phyloP scores from a whole-genome alignment of 53 echinoderm and acorn worm genomes.

The Antedon mediterranea region DNA sequence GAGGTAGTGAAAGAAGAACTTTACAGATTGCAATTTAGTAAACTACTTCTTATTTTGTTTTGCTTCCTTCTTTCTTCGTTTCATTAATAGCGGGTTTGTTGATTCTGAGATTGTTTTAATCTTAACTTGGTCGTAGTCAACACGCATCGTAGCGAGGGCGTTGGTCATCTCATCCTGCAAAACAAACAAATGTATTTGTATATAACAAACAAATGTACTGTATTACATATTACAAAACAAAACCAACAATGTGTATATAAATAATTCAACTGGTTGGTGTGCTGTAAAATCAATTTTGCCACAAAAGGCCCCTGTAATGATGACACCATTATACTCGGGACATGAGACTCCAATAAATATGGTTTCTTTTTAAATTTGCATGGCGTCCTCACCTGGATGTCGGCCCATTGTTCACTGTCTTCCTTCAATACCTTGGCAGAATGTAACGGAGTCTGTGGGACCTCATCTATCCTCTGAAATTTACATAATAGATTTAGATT shows the following conservation, averaged over 20 bases:
- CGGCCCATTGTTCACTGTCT: constrained; percentile 86
- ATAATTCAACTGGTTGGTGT: too few species aligned
- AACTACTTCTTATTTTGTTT: background rate
- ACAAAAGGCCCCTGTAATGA: too few species aligned
- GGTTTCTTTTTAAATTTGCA: too few species aligned
- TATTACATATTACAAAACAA: too few species aligned
- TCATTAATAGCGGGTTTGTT: constrained; percentile 67
- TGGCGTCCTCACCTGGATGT: constrained; percentile 72
- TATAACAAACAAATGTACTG: background rate
- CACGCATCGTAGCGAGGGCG: constrained; percentile 89
- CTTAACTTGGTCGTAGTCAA: constrained; percentile 68
- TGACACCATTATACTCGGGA: too few species aligned
- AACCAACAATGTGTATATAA: background rate
- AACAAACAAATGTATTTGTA: background rate
- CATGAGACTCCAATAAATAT: too few species aligned
- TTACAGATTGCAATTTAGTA: background rate
- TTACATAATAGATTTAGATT: too few species aligned
- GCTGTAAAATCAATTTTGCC: too few species aligned
- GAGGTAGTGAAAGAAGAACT: background rate
- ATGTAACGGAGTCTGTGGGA: constrained; percentile 84
- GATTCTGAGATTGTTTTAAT: constrained; percentile 71
- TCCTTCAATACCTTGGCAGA: constrained; percentile 73
- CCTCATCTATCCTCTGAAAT: constrained; percentile 18
- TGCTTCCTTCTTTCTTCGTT: constrained; percentile 49
- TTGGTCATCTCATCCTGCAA: constrained; percentile 93